phyloP scores from a whole-genome alignment of 2,888 invertebrate genomes.

The Incurvaria masculella region DNA sequence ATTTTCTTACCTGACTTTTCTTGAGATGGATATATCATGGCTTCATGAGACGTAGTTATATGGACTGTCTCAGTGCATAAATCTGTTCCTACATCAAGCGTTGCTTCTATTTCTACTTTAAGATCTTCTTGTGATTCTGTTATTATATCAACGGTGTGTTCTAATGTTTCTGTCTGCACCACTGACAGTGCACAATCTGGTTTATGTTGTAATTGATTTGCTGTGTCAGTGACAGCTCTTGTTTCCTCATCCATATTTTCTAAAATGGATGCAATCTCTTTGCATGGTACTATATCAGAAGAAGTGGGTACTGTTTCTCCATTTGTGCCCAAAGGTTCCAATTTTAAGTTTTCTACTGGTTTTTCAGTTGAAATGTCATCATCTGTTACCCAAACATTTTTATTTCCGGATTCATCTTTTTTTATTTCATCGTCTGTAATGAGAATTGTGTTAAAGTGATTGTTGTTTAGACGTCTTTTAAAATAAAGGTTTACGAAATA shows the following conservation, averaged over 20 bases:
- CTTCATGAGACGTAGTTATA: too few species aligned
- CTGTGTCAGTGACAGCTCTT: too few species aligned
- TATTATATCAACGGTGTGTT: background rate
- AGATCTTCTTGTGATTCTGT: background rate
- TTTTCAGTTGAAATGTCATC: background rate
- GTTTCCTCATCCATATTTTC: too few species aligned
- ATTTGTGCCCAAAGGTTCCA: background rate
- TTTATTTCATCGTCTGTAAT: background rate
- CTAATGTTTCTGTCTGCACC: background rate
- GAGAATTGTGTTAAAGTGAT: background rate
- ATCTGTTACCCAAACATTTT: background rate
- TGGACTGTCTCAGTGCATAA: too few species aligned
- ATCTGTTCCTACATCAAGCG: background rate
- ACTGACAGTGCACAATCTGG: conserved; percentile 1
- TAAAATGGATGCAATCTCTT: too few species aligned
- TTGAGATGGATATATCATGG: background rate
- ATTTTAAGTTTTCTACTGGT: background rate
- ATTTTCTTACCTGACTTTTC: background rate
- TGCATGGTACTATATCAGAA: background rate
- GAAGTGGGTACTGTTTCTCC: background rate
- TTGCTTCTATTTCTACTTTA: background rate
- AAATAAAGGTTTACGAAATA: too few species aligned
- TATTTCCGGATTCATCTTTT: background rate
- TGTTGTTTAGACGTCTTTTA: too few species aligned
- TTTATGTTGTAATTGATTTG: too few species aligned